Evolutionary conservation across 1,140 invertebrate species (phyloP), one percentile per base, ranked within the genome.

Genomic region (Diachasmimorpha longicaudata): DNA sequence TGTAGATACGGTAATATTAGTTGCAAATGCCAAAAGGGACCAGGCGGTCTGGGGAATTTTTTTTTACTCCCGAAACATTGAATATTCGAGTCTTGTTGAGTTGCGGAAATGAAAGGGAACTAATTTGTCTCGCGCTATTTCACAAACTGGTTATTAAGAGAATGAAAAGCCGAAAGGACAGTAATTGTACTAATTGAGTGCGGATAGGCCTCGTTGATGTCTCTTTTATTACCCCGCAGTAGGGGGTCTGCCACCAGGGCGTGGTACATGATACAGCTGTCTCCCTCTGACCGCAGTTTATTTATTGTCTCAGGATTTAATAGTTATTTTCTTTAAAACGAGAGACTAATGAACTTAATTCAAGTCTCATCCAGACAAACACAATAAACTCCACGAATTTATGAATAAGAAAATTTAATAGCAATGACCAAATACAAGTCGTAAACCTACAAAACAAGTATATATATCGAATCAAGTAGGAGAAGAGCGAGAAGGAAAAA

Each of bases 161-260:
- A 19, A 63, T 63, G 58, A 63, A 25, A 63, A 63, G 46, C 8
- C 19, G 31, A 70, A 13, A 66, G 77, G 68, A 66, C 70, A 70
- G 74, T 80, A 80, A 80, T 80, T 74, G 69, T 69, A 69, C 76
- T 80, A 80, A 80, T 80, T 80, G 79, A 80, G 79, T 80, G 77
- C 77, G 75, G 79, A 80, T 80, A 78, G 79, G 74, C 74, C 77
- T 80, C 72, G 77, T 78, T 80, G 79, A 80, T 74, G 79, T 76
- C 79, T 80, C 77, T 77, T 74, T 78, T 74, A 77, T 80, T 78
- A 80, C 75, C 74, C 79, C 74, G 72, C 78, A 67, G 74, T 13
- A 42, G 69, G 70, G 72, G 74, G 42, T 8, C 44, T 46, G 23
- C 68, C 23, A 71, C 14, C 10, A 48, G 19, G 42, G 23, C 16